Base-by-base conservation (phyloP, 2,797 vertebrate species). In the Enteromius argenteus region DNA sequence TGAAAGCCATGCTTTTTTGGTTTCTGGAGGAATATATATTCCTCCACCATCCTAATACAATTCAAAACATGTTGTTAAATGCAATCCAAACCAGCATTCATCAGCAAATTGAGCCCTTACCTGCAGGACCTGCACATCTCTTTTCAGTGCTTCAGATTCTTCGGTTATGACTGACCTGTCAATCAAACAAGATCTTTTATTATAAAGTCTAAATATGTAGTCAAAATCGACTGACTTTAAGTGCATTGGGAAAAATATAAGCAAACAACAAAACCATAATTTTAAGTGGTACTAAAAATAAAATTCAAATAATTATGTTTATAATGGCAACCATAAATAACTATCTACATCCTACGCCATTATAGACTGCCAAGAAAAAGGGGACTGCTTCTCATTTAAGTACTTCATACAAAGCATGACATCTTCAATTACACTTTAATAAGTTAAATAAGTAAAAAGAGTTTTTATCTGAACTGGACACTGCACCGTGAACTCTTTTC, bases 91-190 rank as follows among this genome's bases (percentile, higher is more conserved):
- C 15, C 32, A 27, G 23, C 5, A 6, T 62, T 44, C 30, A 42
- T 46, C 21, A 5, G 27, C 39, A 42, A 85, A 83, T 74, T 23
- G 60, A 13, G 30, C n/a, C 71, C 93, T 91, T 91, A 97, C 97
- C 96, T 96, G 96, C 67, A 97, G 90, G 85, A 90, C 74, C 67
- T 89, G 49, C 77, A 96, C 86, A 66, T 94, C 90, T 71, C 67
- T 92, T 76, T 93, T 94, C 88, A 98, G 81, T 0, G 72, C 84
- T 19, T 80, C 89, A 89, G 93, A 96, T 86, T 98, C 96, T 30
- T 95, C 92, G 2, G 88, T 90, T 23, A 98, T 88, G 85, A 96
- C 71, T 60, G 88, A 93, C 90, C 97, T 98, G 90, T 73, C 37
- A 81, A 71, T 66, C 32, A 84, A 84, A 83, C 35, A 1, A 56